Base-by-base conservation (phyloP, 2,888 invertebrate genomes). In the Rotaria magnacalcarata region DNA sequence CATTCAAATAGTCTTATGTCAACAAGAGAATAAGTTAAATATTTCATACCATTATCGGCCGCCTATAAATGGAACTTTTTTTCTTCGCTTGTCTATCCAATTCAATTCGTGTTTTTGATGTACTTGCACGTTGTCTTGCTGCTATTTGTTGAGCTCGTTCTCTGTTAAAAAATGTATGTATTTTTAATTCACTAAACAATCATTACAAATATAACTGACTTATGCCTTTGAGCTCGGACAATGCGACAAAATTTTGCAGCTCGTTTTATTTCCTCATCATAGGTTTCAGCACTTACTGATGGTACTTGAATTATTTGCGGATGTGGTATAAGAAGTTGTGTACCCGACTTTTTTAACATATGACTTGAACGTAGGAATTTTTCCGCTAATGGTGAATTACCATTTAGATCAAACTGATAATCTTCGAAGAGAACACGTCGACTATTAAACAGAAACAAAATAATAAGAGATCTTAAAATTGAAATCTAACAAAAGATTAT, bases 241-340 rank as follows among this genome's bases (percentile, higher is more conserved):
- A 80, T 43, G 21, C 80, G 80, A 80, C 80, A 80, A 21, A 80
- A 5, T 80, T 47, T 41, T 47, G 80, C 43, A 24, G 80, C 34
- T 43, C 80, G 43, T 80, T 80, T 47, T 24, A 80, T 80, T 47
- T 80, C 80, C 16, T 80, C n/a, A n/a, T 80, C 80, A 47, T 80
- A 80, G 3, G 80, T 47, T 80, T 80, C 80, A 21, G n/a, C 24
- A 47, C 19, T 21, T 1, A n/a, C 47, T 47, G 80, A 24, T 80
- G 80, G 80, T 14, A 47, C 43, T 80, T 80, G 43, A n/a, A 24
- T 80, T 43, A 80, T 80, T n/a, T 80, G 80, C 11, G 80, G 43
- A 80, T 80, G 80, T 80, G 80, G n/a, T n/a, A 80, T 80, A 16
- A 47, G 47, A 47, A 80, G n/a, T 80, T 80, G 80, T 80, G 47